phyloP scores from a whole-genome alignment of 2,797 vertebrate species.

The Pogonophryne albipinna region DNA sequence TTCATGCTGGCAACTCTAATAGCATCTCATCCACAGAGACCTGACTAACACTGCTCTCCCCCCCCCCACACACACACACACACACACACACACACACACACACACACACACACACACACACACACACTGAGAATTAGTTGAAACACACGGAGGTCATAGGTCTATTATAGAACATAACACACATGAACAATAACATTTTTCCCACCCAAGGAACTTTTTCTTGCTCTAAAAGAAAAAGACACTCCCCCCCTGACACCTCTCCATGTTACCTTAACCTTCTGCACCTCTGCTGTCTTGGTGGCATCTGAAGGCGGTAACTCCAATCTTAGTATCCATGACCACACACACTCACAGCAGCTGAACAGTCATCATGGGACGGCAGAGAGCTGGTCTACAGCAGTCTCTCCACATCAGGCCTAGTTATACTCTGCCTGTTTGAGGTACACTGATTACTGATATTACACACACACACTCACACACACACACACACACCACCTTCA shows the following conservation, averaged over 20 bases:
- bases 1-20: constrained; percentile 71
- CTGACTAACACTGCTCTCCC: constrained; percentile 39
- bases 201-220: not conserved
- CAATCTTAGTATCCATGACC: constrained; percentile 56
- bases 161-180: constrained; percentile 31
- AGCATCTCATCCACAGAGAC: constrained; percentile 67
- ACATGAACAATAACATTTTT: constrained; percentile 6
- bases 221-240: constrained; percentile 26
- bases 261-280: constrained; percentile 62
- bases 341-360: constrained; percentile 32
- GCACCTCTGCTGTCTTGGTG: constrained; percentile 47
- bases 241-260: constrained; percentile 20
- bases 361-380: constrained; percentile 49
- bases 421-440: constrained; percentile 85
- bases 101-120: constrained; percentile 30
- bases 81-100: constrained; percentile 32
- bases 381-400: constrained; percentile 68
- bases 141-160: constrained; percentile 36
- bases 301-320: constrained; percentile 47
- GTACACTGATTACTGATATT: constrained; percentile 87
- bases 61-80: constrained; percentile 35
- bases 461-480: constrained; percentile 69
- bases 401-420: constrained; percentile 80
- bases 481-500: constrained; percentile 78
- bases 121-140: constrained; percentile 35